Conservation (phyloP, 2,113 vertebrate genomes). For the Hemiprocne comata region DNA sequence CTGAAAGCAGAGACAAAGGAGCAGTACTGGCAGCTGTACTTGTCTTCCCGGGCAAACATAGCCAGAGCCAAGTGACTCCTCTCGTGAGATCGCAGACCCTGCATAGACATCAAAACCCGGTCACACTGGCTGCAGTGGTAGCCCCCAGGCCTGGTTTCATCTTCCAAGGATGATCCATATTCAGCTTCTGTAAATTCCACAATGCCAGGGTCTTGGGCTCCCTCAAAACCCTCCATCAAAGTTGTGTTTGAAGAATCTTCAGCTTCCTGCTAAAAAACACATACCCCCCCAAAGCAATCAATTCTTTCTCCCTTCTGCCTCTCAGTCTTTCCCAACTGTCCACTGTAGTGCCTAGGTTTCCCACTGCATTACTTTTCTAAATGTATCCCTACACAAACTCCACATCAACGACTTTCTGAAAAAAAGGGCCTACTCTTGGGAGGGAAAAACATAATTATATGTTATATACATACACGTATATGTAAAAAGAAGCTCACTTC, state of each 20-base stretch:
- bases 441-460: background rate
- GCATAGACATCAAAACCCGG: slow-evolving; percentile 98
- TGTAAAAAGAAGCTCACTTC: background rate
- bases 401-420: background rate
- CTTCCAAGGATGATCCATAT: slow-evolving; percentile 80
- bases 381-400: background rate
- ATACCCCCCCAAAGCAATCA: slow-evolving; percentile 74
- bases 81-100: slow-evolving; percentile 97
- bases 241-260: slow-evolving; percentile 77
- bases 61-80: slow-evolving; percentile 96
- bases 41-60: slow-evolving; percentile 91
- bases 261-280: slow-evolving; percentile 83
- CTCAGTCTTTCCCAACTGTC: slow-evolving; percentile 41
- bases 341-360: background rate
- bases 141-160: slow-evolving; percentile 85
- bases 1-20: slow-evolving; percentile 97
- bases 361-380: background rate
- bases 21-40: slow-evolving; percentile 99
- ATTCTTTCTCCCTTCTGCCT: slow-evolving; percentile 71
- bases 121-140: slow-evolving; percentile 94
- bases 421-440: background rate
- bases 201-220: slow-evolving; percentile 72
- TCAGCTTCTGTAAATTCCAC: slow-evolving; percentile 80
- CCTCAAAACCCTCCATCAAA: slow-evolving; percentile 79
- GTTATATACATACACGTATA: background rate